Base-by-base conservation (phyloP, 2,797 vertebrate genomes). In the Adelosebastes latens region DNA sequence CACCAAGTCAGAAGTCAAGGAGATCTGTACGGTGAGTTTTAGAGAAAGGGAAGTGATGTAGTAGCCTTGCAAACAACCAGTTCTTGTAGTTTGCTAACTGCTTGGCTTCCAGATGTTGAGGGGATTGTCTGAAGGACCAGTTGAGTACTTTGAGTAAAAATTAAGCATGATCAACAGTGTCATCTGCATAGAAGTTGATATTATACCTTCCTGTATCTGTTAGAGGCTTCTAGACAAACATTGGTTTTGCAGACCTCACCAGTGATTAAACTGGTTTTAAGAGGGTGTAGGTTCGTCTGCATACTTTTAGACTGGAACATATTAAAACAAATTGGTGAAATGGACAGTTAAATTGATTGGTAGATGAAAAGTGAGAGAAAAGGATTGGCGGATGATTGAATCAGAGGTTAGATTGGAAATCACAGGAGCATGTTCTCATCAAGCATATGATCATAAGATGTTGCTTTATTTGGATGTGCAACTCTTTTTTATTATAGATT, bases 1-100 rank as follows among this genome's bases (percentile, higher is more conserved):
- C 90, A 95, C 94, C 85, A 96, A 95, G 85, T 66, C 93, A 3
- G 96, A 96, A 75, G 94, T 96, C 84, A 81, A 52, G n/a, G 95
- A 96, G 80, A 96, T 96, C 79, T 96, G 95, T 75, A n/a, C 85
- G 81, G 96, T 96, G 80, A 95, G 94, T 89, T 65, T 25, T 31
- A 25, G 22, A 18, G 12, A 53, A 42, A 11, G 12, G 4, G 6
- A n/a, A 36, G 16, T 24, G 13, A 32, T 25, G 3, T 3, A 27
- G 25, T 11, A 18, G 25, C 22, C 13, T 60, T 42, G 18, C 6
- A 22, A 63, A 56, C 10, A 58, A 61, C 3, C 2, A 34, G 22
- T 24, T 53, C 3, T 8, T 42, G 10, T 12, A 34, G 20, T 32
- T 58, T 49, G 16, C 5, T 14, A 12, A 27, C 6, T 55, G 4